phyloP scores from a whole-genome alignment of 2,888 invertebrate genomes.

The Pyrrhia umbra region DNA sequence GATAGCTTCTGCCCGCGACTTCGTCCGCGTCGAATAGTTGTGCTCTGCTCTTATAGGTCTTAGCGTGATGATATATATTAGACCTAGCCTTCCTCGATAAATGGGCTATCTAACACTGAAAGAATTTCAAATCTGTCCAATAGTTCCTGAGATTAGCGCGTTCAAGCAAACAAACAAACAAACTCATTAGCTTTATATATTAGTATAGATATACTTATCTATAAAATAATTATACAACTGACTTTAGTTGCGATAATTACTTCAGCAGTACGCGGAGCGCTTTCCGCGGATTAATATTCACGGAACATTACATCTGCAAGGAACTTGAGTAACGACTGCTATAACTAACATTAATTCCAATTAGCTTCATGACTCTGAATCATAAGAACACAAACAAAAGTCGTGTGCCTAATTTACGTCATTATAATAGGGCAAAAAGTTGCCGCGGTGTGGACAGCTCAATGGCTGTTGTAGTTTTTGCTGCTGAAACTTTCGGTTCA shows the following conservation, averaged over 20 bases:
- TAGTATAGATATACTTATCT: no score
- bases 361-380: slow-evolving; percentile 45
- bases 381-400: slow-evolving; percentile 27
- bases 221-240: no score
- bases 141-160: no score
- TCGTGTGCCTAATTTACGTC: slow-evolving; percentile 64
- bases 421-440: slow-evolving; percentile 72
- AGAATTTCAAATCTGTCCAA: no score
- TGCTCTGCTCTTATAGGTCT: no score
- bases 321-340: slow-evolving; percentile 13
- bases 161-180: no score
- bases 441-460: slow-evolving; percentile 60
- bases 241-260: slow-evolving; percentile 32
- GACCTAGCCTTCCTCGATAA: no score
- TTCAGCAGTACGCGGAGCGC: slow-evolving; percentile 24
- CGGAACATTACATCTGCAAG: slow-evolving; percentile 21
- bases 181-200: no score
- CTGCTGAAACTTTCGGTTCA: slow-evolving; percentile 61
- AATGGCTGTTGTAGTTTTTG: slow-evolving; percentile 70
- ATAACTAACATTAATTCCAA: slow-evolving; percentile 30
- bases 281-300: slow-evolving; percentile 28
- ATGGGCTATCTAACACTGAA: no score
- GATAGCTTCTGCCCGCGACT: no score
- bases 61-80: no score
- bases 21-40: no score